Base-by-base conservation (phyloP, 2,888 invertebrate species). In the Silvanus unidentatus region DNA sequence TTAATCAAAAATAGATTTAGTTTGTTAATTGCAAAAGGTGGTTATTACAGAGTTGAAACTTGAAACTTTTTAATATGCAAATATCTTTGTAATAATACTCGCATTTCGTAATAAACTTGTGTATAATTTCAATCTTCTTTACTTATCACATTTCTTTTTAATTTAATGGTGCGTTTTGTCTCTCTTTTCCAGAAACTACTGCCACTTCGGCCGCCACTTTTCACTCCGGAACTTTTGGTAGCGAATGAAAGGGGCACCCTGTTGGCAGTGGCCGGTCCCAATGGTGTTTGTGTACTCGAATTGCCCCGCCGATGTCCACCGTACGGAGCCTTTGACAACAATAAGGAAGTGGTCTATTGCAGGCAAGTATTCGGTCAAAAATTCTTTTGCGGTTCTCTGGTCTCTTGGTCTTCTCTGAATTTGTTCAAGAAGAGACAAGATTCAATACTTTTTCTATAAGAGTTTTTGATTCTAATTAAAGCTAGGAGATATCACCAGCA, bases 231-330 rank as follows among this genome's bases (percentile, higher is more conserved):
- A 55, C 75, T 78, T 12, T 62, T 91, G 50, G 62, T 77, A 52
- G 75, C 79, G 63, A 88, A 86, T 65, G 73, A 75, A 12, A 80
- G 79, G 32, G 81, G 82, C 22, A 81, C 81, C 42, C 76, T 84
- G 39, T 64, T 88, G 39, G 82, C 82, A 42, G 74, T 88, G 10
- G 81, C 81, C 74, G 88, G 89, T 1, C 73, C 79, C 4, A 72
- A 79, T 40, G 89, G 89, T 0, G 78, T 86, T 44, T 76, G 80
- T 41, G 75, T 88, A 10, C 74, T 85, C 14, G 82, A 86, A 60
- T 72, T 91, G 46, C 90, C 89, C 0, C 73, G 79, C 37, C 73
- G 84, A 49, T 84, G 82, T 79, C 86, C 87, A 10, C 78, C 82
- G 13, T 78, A 79, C 10, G 80, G 81, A 0, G 77, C 79, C 43